phyloP scores from a whole-genome alignment of 64 coral and sea anemone species.

The Pocillopora damicornis region DNA sequence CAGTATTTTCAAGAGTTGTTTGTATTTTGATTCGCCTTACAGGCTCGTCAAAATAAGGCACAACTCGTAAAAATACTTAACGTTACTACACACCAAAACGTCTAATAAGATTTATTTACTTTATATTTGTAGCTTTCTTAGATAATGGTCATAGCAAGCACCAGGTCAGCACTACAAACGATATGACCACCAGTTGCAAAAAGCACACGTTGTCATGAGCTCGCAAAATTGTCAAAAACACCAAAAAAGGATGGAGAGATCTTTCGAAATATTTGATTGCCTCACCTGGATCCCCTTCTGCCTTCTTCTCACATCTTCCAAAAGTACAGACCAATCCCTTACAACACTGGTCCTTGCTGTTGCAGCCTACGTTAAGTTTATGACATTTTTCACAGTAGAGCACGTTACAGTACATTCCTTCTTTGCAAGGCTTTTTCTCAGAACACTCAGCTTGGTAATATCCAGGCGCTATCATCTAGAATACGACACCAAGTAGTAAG shows the following conservation, averaged over 20 bases:
- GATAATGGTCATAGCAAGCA: too few relatives aligned
- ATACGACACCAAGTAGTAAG: not conserved
- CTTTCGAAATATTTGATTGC: not conserved
- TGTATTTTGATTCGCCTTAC: too few relatives aligned
- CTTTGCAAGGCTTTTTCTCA: constrained; percentile 87
- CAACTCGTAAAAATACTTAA: too few relatives aligned
- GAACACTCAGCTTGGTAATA: constrained; percentile 92
- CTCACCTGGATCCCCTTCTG: constrained; percentile 78
- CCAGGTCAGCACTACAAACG: too few relatives aligned
- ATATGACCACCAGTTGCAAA: too few relatives aligned
- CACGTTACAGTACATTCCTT: constrained; percentile 80
- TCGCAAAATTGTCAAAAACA: not conserved
- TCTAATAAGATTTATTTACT: too few relatives aligned
- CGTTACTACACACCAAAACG: too few relatives aligned
- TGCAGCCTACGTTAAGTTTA: constrained; percentile 76
- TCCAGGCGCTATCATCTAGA: constrained; percentile 79
- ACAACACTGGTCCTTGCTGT: constrained; percentile 66
- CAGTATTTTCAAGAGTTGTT: too few relatives aligned
- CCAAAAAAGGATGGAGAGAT: not conserved
- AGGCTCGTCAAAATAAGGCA: too few relatives aligned
- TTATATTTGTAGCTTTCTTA: too few relatives aligned
- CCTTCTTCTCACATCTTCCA: constrained; percentile 81
- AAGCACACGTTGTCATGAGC: too few relatives aligned
- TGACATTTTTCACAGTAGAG: constrained; percentile 91
- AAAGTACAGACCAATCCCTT: constrained; percentile 74